Evolutionary conservation across 1,140 invertebrate species (phyloP).

Genomic region (Lasaia peninsularis): DNA sequence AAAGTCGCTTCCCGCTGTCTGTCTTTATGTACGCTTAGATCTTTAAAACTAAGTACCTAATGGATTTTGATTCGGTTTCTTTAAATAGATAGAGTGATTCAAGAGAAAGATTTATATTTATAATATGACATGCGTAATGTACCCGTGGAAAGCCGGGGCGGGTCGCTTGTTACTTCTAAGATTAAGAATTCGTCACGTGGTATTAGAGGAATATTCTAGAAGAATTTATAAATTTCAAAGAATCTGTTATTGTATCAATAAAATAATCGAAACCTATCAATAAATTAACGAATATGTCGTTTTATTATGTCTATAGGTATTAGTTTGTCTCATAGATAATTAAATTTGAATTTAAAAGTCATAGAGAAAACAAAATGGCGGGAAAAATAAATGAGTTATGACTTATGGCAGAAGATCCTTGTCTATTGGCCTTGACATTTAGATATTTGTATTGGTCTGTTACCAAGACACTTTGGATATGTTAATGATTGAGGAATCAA

Average conservation of each 20-base stretch:
- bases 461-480: neutral
- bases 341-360: neutral
- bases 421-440: neutral
- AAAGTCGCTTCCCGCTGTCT: no score
- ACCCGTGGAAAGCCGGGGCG: no score
- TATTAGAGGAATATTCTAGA: no score
- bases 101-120: no score
- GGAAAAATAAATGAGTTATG: neutral
- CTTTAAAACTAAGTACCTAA: no score
- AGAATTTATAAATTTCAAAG: neutral
- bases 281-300: neutral
- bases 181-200: no score
- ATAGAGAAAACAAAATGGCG: conserved; percentile 9
- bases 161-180: no score
- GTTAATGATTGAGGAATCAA: neutral
- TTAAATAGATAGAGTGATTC: no score
- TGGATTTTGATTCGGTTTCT: no score
- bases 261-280: neutral
- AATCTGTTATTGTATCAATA: neutral
- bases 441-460: neutral
- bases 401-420: neutral
- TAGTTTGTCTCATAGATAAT: neutral
- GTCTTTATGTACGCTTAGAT: no score
- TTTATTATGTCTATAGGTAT: neutral
- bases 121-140: no score